A percentile compares a stretch with the other conserved stretches of the same genome.
Conservation (phyloP, 1,140 invertebrate species). For the Meloidogyne floridensis region DNA sequence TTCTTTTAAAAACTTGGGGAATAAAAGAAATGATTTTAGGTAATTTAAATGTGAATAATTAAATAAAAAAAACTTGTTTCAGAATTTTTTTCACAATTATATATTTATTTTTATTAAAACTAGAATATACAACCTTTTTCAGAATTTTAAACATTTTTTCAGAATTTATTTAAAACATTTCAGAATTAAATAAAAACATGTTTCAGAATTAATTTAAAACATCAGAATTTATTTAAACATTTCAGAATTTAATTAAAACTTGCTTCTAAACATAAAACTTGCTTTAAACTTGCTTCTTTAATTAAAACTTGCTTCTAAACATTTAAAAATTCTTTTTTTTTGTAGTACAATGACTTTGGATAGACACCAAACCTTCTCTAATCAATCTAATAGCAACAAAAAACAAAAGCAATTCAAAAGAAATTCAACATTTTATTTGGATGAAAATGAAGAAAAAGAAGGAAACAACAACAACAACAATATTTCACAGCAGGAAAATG, state of each 20-base stretch:
- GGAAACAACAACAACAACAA: not conserved
- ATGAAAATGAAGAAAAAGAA: slow-evolving; percentile 8
- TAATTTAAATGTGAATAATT: not conserved
- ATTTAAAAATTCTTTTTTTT: not conserved
- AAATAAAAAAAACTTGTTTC: not conserved
- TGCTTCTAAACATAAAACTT: not conserved
- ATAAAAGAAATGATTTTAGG: slow-evolving; percentile 6
- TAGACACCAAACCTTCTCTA: not conserved
- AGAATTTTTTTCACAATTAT: not conserved
- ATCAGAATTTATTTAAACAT: not conserved
- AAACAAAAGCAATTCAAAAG: not conserved
- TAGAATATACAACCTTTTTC: too few relatives aligned
- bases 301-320: too few relatives aligned
- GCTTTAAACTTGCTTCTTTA: not conserved
- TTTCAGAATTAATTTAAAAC: not conserved
- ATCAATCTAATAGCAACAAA: not conserved
- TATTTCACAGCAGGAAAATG: not conserved
- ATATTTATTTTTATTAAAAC: too few relatives aligned
- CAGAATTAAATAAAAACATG: not conserved
- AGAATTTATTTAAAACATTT: too few relatives aligned
- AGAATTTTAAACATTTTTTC: too few relatives aligned
- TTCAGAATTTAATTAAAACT: not conserved
- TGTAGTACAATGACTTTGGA: not conserved
- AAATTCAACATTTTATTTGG: slow-evolving; percentile 27
- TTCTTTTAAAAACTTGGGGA: not conserved